phyloP scores from a whole-genome alignment of 2,888 invertebrate genomes.

The Athetis lepigone region DNA sequence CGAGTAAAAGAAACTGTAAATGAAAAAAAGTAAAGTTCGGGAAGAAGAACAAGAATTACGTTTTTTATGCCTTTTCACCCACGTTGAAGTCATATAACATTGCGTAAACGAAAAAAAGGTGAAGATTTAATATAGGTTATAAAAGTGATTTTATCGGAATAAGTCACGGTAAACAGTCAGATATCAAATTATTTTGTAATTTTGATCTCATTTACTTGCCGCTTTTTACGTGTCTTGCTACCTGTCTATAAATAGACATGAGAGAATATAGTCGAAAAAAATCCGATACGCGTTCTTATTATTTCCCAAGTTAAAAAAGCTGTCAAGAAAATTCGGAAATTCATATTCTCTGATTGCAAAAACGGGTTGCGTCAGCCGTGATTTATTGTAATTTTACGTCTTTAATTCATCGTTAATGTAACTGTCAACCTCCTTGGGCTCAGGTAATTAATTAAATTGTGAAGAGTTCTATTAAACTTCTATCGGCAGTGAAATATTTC shows the following conservation, averaged over 20 bases:
- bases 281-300: neutral
- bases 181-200: constrained; percentile 9
- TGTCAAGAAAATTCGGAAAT: neutral
- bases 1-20: neutral
- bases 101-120: constrained; percentile 5
- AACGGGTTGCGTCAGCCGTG: neutral
- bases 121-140: constrained; percentile 1
- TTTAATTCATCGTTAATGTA: neutral
- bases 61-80: constrained; percentile 6
- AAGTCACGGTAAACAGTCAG: neutral
- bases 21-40: neutral
- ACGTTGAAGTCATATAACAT: neutral
- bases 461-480: neutral
- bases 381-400: constrained; percentile 5
- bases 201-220: neutral
- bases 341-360: constrained; percentile 4
- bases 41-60: neutral
- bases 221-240: neutral
- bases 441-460: neutral
- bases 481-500: too few species aligned
- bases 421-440: neutral
- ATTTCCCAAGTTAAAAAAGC: neutral
- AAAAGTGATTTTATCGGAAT: constrained; percentile 12
- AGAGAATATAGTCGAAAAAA: neutral
- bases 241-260: neutral